Evolutionary conservation across 2,113 vertebrate species (phyloP).

Genomic region (Oenanthe oenanthe): DNA sequence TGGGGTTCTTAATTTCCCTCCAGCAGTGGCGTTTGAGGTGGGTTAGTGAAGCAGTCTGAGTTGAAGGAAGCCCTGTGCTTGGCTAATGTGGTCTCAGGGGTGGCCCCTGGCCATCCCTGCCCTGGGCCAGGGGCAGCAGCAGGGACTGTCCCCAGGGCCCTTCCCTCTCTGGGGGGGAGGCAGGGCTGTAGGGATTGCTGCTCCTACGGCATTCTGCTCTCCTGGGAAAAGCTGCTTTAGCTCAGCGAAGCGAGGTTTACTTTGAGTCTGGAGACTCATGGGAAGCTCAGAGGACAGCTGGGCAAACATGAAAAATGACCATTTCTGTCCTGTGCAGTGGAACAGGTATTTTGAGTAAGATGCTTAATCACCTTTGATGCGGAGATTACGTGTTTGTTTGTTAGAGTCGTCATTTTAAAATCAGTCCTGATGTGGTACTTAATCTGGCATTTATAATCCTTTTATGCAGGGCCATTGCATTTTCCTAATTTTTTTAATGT

Average conservation of each 20-base stretch:
- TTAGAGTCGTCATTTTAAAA: neutral
- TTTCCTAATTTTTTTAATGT: neutral
- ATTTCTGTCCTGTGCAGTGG: neutral
- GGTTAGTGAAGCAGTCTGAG: neutral
- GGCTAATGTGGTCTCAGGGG: neutral
- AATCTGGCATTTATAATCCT: conserved; percentile 9
- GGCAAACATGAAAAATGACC: neutral
- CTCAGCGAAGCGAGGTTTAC: neutral
- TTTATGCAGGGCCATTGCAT: neutral
- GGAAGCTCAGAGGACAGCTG: neutral
- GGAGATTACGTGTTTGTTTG: neutral
- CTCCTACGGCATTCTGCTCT: neutral
- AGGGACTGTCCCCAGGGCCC: neutral
- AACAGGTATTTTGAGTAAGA: neutral
- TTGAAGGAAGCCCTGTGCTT: neutral
- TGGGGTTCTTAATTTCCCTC: neutral
- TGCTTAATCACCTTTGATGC: neutral
- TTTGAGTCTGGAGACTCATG: fast-evolving
- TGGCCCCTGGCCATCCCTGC: neutral
- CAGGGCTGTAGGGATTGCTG: neutral
- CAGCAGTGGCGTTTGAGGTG: neutral
- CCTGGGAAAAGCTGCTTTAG: neutral
- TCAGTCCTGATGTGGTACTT: neutral
- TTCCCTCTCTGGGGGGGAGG: neutral
- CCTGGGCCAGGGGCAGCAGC: fast-evolving